These are phyloP conservation scores for Pholis gunnellus DNA, from an alignment of 2,113 vertebrate genomes.

Conservation along the genomic window DNA sequence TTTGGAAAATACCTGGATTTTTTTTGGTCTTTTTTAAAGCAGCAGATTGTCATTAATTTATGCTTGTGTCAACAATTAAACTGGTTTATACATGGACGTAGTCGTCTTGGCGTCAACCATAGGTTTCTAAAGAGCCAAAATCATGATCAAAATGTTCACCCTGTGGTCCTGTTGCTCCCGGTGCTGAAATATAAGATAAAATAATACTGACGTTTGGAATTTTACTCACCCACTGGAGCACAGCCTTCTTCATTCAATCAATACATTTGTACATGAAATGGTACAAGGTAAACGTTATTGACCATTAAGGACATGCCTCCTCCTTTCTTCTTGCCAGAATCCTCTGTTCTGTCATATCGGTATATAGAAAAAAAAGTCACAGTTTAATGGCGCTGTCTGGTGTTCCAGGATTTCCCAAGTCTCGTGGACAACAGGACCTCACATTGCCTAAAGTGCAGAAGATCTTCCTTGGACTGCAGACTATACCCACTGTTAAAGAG, in stretches of 20 bases:
- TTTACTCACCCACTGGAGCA: neutral
- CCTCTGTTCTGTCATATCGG: neutral
- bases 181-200: neutral
- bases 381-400: no score
- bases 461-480: neutral
- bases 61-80: no score
- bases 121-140: no score
- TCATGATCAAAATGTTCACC: neutral
- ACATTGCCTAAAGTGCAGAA: neutral
- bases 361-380: no score
- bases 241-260: neutral
- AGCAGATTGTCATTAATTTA: neutral
- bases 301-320: neutral
- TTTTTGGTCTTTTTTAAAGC: neutral
- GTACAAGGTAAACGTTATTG: neutral
- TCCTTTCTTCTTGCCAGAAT: no score
- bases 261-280: neutral
- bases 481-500: neutral
- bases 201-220: neutral
- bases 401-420: no score
- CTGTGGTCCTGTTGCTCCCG: neutral
- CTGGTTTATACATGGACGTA: no score
- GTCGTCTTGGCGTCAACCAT: no score
- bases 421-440: neutral
- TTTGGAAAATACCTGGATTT: neutral